Conservation (phyloP, 1,140 invertebrate genomes). For the Apolygus lucorum region DNA sequence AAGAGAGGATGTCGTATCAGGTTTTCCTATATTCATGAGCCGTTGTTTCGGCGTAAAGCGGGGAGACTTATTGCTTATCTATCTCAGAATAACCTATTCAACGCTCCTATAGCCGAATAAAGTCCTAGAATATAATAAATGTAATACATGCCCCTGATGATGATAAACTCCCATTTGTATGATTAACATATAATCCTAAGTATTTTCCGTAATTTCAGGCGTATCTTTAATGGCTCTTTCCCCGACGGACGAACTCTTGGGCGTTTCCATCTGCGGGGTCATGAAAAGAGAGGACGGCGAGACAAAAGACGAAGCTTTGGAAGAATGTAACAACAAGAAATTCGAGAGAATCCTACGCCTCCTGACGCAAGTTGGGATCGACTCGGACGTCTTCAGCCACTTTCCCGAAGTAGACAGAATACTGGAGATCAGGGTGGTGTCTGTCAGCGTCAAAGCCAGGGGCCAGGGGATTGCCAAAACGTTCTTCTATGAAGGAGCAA, state of each 20-base stretch:
- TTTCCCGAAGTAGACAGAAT: constrained; percentile 47
- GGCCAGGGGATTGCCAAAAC: constrained; percentile 55
- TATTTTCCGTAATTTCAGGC: no score
- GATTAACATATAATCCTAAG: no score
- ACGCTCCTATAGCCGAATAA: no score
- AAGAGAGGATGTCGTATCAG: no score
- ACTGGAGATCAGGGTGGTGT: constrained; percentile 54
- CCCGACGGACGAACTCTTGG: constrained; percentile 49
- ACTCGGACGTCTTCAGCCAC: constrained; percentile 46
- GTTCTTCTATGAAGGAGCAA: constrained; percentile 49
- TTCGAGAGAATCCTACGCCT: constrained; percentile 49
- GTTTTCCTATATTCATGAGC: no score
- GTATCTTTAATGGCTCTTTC: constrained; percentile 54
- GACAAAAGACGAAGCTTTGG: constrained; percentile 16
- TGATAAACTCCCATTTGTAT: no score
- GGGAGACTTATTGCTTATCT: no score
- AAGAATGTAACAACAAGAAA: constrained; percentile 32
- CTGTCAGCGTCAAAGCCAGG: constrained; percentile 53
- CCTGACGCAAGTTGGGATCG: constrained; percentile 47
- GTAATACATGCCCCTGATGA: no score
- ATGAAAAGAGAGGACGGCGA: constrained; percentile 11
- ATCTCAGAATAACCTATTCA: no score
- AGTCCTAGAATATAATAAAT: no score
- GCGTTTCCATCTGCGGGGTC: constrained; percentile 44
- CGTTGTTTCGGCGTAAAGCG: no score